phyloP scores from a whole-genome alignment of 2,797 vertebrate species.

The Girardinus metallicus region DNA sequence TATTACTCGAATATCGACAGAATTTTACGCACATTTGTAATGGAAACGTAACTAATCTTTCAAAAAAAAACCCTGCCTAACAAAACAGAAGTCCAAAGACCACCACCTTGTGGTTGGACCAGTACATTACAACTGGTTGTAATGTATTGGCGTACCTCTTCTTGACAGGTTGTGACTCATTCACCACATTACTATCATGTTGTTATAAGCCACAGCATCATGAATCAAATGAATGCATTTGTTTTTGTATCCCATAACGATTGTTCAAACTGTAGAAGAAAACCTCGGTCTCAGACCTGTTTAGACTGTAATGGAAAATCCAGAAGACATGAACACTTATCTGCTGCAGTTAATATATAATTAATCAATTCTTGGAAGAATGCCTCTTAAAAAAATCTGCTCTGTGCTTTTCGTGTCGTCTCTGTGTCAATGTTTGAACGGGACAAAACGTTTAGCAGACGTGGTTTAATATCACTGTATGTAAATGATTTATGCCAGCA shows the following conservation, averaged over 20 bases:
- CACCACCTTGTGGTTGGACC: background rate
- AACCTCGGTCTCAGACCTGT: background rate
- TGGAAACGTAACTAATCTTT: too few species aligned
- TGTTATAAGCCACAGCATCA: background rate
- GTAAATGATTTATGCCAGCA: background rate
- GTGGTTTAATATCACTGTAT: too few species aligned
- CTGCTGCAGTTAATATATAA: background rate
- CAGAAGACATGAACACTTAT: background rate
- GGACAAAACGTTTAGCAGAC: too few species aligned
- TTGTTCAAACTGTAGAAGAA: constrained; percentile 8
- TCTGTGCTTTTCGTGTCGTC: background rate
- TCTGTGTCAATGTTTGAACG: background rate
- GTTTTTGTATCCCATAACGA: background rate
- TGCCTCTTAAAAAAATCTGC: background rate
- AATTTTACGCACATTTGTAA: too few species aligned
- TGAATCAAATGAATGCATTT: background rate
- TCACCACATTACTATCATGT: background rate
- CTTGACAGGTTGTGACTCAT: background rate
- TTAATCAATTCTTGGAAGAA: background rate
- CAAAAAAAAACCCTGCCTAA: background rate
- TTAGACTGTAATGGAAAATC: background rate
- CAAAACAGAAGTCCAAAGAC: background rate
- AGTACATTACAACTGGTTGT: background rate
- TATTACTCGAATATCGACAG: too few species aligned
- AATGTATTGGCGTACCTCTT: background rate